A percentile compares a stretch with the other conserved stretches of the same genome.
These are phyloP conservation scores for Diphyllodes magnificus DNA, from an alignment of 2,113 vertebrate species.

Conservation along the genomic window DNA sequence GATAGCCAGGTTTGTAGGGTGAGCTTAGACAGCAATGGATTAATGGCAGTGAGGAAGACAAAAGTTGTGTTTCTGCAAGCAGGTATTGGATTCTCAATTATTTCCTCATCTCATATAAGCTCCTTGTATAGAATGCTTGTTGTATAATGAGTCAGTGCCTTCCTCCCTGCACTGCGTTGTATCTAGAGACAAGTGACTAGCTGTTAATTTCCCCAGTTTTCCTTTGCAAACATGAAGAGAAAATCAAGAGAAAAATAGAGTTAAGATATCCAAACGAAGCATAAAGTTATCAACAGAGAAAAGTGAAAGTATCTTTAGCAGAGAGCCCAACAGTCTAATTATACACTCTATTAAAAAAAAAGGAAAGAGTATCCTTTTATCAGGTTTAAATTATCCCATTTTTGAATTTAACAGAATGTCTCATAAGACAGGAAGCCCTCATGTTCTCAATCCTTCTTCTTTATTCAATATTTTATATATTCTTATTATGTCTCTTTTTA, in stretches of 20 bases:
- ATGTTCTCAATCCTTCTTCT: background rate
- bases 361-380: background rate
- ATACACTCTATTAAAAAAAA: background rate
- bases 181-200: background rate
- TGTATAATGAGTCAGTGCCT: background rate
- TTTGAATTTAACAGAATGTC: constrained; percentile 11
- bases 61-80: background rate
- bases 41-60: background rate
- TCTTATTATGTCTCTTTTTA: background rate
- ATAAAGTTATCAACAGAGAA: background rate
- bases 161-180: background rate
- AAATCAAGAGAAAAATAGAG: background rate
- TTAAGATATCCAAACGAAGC: background rate
- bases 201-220: background rate
- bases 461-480: constrained; percentile 45
- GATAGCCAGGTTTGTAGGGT: background rate
- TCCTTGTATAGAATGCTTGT: background rate
- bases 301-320: background rate
- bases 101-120: background rate
- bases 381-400: constrained; percentile 6
- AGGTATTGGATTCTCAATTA: background rate
- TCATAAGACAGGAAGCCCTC: background rate
- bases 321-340: background rate
- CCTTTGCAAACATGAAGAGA: background rate
- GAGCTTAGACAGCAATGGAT: background rate